Evolutionary conservation across 2,797 vertebrate genomes (phyloP).

Genomic region (Myioborus miniatus): DNA sequence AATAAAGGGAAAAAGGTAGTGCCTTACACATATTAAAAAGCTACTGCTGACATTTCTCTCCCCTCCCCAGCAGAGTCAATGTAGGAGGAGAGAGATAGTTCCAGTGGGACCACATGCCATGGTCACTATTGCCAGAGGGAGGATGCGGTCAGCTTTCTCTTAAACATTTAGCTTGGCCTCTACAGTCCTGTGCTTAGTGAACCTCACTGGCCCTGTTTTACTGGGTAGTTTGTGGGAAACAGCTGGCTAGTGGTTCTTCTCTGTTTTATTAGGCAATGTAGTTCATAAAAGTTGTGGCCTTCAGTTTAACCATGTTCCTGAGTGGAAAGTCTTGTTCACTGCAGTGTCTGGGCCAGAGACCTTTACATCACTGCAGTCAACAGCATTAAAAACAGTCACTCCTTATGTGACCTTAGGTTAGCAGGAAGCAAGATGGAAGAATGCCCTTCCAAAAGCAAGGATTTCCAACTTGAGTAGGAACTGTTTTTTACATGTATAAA

Average conservation of each 20-base stretch:
- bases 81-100: background rate
- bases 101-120: background rate
- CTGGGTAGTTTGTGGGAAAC: constrained; percentile 25
- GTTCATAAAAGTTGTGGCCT: constrained; percentile 37
- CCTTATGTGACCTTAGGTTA: constrained; percentile 44
- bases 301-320: constrained; percentile 35
- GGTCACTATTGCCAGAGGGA: background rate
- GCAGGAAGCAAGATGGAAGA: constrained; percentile 36
- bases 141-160: constrained; percentile 15
- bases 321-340: constrained; percentile 58
- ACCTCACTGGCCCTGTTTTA: constrained; percentile 49
- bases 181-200: constrained; percentile 2
- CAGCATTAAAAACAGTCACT: background rate
- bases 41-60: background rate
- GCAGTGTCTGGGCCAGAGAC: background rate
- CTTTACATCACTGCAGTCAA: constrained; percentile 37
- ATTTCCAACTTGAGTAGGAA: constrained; percentile 30
- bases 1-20: background rate
- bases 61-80: background rate
- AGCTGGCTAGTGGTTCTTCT: constrained; percentile 30
- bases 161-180: constrained; percentile 56
- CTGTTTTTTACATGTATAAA: background rate
- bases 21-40: background rate
- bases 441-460: constrained; percentile 26
- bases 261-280: constrained; percentile 53